These are phyloP conservation scores for Apodemus sylvaticus DNA, from an alignment of 2,113 vertebrate species.

Conservation along the genomic window DNA sequence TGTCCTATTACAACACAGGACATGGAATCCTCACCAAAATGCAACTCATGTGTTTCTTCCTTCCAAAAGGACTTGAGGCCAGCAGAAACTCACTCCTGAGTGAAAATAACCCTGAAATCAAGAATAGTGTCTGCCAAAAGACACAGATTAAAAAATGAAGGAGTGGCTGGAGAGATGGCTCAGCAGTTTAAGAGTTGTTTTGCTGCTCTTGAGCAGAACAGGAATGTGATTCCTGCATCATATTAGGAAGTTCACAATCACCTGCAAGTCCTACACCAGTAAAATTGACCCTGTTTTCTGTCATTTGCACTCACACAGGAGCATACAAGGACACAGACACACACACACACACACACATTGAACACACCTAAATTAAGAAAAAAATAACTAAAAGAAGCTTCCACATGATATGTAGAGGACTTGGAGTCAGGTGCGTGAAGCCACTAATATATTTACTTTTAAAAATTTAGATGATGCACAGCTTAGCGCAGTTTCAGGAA, in stretches of 20 bases:
- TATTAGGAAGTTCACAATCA: neutral
- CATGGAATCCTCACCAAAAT: neutral
- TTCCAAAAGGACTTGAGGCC: neutral
- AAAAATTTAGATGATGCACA: neutral
- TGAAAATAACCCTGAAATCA: neutral
- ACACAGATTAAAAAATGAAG: neutral
- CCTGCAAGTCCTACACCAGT: accelerated
- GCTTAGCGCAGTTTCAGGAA: neutral
- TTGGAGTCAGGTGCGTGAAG: neutral
- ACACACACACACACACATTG: neutral
- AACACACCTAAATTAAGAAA: neutral
- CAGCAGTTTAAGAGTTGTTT: neutral
- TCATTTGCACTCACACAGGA: neutral
- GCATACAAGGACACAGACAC: no score
- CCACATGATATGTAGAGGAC: neutral
- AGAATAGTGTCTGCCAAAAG: neutral
- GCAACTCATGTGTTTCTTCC: neutral
- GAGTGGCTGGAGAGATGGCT: neutral
- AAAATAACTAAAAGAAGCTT: neutral
- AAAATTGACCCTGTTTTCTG: neutral
- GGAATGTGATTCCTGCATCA: neutral
- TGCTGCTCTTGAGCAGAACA: neutral
- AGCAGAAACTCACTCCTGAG: neutral
- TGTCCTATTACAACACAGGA: neutral
- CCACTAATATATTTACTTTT: neutral